These are phyloP conservation scores for Cephus rjabovi DNA, from an alignment of 2,888 invertebrate species.

Conservation along the genomic window DNA sequence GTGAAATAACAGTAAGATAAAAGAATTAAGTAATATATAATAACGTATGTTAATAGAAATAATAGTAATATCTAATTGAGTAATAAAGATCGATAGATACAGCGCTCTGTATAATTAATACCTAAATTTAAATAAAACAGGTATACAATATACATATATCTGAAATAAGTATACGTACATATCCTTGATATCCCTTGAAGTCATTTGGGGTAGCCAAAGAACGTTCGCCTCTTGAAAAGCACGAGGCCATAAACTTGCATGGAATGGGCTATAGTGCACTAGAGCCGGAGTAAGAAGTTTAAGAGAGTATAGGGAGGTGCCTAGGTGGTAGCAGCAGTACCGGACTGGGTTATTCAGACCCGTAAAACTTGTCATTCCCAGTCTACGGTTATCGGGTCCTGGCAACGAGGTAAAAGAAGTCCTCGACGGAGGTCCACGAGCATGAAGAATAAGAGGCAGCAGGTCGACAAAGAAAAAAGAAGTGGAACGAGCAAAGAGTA, in stretches of 20 bases:
- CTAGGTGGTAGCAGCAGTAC: not conserved
- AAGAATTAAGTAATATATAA: too few species aligned
- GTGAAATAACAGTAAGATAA: not conserved
- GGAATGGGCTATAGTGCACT: not conserved
- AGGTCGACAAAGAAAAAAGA: not conserved
- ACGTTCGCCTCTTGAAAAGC: not conserved
- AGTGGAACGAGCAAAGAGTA: not conserved
- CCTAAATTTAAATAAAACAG: not conserved
- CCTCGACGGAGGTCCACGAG: not conserved
- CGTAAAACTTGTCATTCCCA: not conserved
- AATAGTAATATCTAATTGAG: not conserved
- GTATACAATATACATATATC: too few species aligned
- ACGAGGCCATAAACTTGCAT: not conserved
- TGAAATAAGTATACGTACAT: too few species aligned
- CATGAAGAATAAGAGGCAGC: not conserved
- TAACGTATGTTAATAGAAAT: too few species aligned
- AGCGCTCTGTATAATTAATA: not conserved
- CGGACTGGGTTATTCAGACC: not conserved
- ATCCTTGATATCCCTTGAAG: not conserved
- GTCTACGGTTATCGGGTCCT: not conserved
- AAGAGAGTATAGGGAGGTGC: not conserved
- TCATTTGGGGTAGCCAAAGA: not conserved
- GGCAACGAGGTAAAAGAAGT: not conserved
- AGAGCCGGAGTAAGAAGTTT: not conserved
- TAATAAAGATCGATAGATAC: not conserved